A percentile compares a stretch with the other conserved stretches of the same genome.
Evolutionary conservation across 2,797 vertebrate species (phyloP).

Genomic region (Mus minutoides): DNA sequence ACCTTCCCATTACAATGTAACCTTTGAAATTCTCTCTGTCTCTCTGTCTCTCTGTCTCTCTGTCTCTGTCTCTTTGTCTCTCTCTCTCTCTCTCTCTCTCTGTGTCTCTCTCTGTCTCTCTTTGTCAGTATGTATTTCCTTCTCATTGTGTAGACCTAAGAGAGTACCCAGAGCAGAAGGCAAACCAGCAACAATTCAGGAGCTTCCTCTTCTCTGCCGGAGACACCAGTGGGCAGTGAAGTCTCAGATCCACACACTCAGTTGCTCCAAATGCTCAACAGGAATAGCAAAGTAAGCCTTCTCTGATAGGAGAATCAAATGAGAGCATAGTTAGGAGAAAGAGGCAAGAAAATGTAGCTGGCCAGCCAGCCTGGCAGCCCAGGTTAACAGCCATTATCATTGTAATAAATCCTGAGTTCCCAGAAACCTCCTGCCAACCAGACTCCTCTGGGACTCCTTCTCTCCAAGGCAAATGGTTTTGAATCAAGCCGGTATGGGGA

Average conservation of each 20-base stretch:
- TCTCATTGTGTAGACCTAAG: neutral
- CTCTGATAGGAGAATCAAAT: neutral
- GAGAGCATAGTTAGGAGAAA: neutral
- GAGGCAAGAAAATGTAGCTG: neutral
- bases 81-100: neutral
- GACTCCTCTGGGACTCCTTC: slow-evolving; percentile 1
- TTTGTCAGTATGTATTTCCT: neutral
- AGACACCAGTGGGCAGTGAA: neutral
- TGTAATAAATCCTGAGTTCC: neutral
- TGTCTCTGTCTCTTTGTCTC: neutral
- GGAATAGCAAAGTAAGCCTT: neutral
- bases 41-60: neutral
- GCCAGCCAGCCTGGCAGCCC: neutral
- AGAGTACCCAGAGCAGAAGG: neutral
- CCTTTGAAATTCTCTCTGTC: neutral
- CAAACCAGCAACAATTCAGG: neutral
- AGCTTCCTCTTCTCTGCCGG: neutral
- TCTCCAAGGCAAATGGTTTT: slow-evolving; percentile 42
- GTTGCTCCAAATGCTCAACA: neutral
- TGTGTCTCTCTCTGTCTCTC: neutral
- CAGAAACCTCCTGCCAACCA: neutral
- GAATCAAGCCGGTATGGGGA: slow-evolving; percentile 58
- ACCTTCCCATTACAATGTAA: neutral
- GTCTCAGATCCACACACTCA: neutral
- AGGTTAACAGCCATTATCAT: neutral